Conservation (phyloP, 2,113 vertebrate species). For the Machaerirhynchus nigripectus region DNA sequence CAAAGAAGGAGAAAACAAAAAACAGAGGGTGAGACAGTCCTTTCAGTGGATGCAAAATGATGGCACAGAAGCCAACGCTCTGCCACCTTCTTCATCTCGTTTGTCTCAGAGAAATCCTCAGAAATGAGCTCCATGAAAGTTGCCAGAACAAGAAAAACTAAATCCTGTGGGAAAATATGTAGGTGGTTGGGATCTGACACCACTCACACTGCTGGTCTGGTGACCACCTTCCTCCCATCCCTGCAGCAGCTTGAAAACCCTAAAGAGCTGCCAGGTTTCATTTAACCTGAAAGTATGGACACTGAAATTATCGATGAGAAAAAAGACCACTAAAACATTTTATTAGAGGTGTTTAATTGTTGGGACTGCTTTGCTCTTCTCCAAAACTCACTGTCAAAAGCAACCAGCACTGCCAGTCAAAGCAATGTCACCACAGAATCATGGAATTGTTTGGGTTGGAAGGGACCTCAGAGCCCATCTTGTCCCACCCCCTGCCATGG, state of each 20-base stretch:
- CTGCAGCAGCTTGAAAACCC: background rate
- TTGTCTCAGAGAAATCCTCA: background rate
- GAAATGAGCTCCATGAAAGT: background rate
- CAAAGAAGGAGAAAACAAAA: background rate
- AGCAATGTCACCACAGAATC: background rate
- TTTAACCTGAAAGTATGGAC: background rate
- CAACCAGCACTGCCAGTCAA: background rate
- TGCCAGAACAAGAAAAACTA: background rate
- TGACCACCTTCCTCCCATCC: background rate
- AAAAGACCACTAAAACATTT: rapidly evolving
- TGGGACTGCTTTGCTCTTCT: background rate
- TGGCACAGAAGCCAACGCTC: rapidly evolving
- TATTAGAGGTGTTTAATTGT: background rate
- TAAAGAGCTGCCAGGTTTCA: background rate
- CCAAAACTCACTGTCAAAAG: background rate
- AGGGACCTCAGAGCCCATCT: background rate
- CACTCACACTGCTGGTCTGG: no score
- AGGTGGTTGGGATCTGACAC: background rate
- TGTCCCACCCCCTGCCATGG: background rate
- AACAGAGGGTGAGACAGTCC: background rate
- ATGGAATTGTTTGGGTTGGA: background rate
- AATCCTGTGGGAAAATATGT: rapidly evolving
- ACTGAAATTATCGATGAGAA: background rate
- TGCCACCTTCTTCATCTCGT: background rate
- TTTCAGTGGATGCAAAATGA: background rate